phyloP scores from a whole-genome alignment of 2,888 invertebrate genomes.

The Phaedon cochleariae region DNA sequence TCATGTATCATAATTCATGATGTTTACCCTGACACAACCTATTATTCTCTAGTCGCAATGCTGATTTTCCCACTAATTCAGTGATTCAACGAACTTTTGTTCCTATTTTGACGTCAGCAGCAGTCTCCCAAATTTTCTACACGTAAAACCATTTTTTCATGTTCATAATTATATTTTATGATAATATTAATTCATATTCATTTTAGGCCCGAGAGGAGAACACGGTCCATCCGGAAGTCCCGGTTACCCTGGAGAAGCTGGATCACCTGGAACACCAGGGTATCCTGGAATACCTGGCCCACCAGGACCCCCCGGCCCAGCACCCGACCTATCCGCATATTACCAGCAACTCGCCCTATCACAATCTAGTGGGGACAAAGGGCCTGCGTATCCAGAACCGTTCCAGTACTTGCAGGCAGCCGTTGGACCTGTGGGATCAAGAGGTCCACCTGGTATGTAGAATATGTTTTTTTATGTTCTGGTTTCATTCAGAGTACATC shows the following conservation, averaged over 20 bases:
- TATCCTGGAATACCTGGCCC: slow-evolving; percentile 74
- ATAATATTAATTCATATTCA: too few relatives aligned
- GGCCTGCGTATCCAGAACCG: slow-evolving; percentile 66
- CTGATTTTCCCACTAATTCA: too few relatives aligned
- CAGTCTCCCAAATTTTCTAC: too few relatives aligned
- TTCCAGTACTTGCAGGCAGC: slow-evolving; percentile 83
- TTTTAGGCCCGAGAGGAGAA: slow-evolving; percentile 65
- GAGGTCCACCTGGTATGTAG: slow-evolving; percentile 70
- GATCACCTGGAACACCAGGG: slow-evolving; percentile 70
- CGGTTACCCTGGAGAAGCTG: slow-evolving; percentile 69
- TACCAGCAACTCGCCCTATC: slow-evolving; percentile 78
- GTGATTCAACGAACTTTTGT: too few relatives aligned
- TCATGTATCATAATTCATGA: too few relatives aligned
- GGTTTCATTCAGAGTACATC: too few relatives aligned
- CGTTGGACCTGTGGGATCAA: slow-evolving; percentile 80
- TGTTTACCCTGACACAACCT: too few relatives aligned
- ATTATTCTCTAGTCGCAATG: too few relatives aligned
- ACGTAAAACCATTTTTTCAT: too few relatives aligned
- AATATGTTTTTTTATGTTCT: too few relatives aligned
- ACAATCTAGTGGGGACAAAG: slow-evolving; percentile 79
- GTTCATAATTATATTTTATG: too few relatives aligned
- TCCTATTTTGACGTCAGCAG: too few relatives aligned
- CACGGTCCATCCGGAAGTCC: slow-evolving; percentile 66
- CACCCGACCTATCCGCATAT: slow-evolving; percentile 79
- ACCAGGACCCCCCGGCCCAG: slow-evolving; percentile 69